Base-by-base conservation (phyloP, 2,797 vertebrate species). In the Cossypha dichroa region DNA sequence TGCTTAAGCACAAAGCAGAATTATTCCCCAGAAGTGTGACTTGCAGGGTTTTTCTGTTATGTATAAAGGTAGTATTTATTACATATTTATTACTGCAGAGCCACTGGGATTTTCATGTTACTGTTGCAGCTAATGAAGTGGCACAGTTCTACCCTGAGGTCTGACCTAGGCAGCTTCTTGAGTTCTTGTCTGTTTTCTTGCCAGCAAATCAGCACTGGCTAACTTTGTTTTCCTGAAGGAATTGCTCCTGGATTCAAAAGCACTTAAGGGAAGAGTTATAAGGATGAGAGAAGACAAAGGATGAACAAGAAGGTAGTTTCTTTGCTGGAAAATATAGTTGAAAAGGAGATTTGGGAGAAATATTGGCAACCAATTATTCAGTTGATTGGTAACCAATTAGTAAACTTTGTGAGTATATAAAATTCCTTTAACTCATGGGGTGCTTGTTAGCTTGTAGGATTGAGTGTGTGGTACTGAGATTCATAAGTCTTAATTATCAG, bases 51-150 rank as follows among this genome's bases (percentile, higher is more conserved):
- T 91, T 94, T 85, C 58, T 70, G 26, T 64, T 74, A 38, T 23
- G 9, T 89, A 62, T 77, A 83, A 88, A 92, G 67, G 63, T 80
- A 79, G 73, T 68, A 78, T 93, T 93, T 95, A 75, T 90, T 92
- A 56, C 38, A 31, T 80, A 90, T 95, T 85, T 92, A 60, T 96
- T 96, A 76, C 74, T 79, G 55, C 74, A 85, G 80, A n/a, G 34
- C 72, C 67, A 75, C 41, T 72, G 90, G 77, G 88, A 75, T 93
- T 84, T 92, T 63, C 34, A n/a, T 51, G 40, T 83, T 88, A 45
- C 49, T 48, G 18, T 63, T 64, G 41, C 68, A 94, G 45, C 49
- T 92, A 84, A 80, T 82, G 85, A 95, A 92, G 51, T 58, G 76
- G 54, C 76, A 81, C 22, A 55, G 45, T 51, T 92, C 29, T 89